Conservation (phyloP, 2,888 invertebrate species). For the Lucinisca nassula region DNA sequence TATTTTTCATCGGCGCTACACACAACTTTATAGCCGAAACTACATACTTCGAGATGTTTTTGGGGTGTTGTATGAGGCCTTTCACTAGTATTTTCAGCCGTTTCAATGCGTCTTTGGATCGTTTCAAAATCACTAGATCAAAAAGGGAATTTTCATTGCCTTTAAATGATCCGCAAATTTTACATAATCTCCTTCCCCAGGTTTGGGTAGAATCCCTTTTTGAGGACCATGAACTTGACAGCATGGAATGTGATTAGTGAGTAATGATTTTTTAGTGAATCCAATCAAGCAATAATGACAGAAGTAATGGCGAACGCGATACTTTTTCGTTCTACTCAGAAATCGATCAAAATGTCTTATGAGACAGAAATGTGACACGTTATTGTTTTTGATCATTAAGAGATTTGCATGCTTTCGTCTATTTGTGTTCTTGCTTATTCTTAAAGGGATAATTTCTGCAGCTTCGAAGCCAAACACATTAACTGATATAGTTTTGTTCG, state of each 20-base stretch:
- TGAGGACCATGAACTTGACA: slow-evolving; percentile 50
- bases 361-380: slow-evolving; percentile 49
- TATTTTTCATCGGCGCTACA: neutral
- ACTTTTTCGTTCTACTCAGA: slow-evolving; percentile 37
- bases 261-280: slow-evolving; percentile 18
- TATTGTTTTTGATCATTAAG: slow-evolving; percentile 29
- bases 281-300: slow-evolving; percentile 61
- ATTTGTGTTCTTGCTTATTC: slow-evolving; percentile 26
- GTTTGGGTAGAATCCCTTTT: slow-evolving; percentile 46
- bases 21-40: neutral
- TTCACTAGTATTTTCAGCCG: neutral
- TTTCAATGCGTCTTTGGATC: slow-evolving; percentile 19
- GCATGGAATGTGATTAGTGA: slow-evolving; percentile 37
- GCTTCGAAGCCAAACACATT: slow-evolving; percentile 60
- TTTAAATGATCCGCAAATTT: neutral
- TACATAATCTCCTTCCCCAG: neutral
- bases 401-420: slow-evolving; percentile 55
- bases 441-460: slow-evolving; percentile 45
- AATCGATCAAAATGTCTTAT: slow-evolving; percentile 60
- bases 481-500: slow-evolving; percentile 53
- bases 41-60: neutral
- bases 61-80: neutral
- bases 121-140: slow-evolving; percentile 61
- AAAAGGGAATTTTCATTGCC: slow-evolving; percentile 38
- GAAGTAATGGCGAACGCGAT: neutral